These are phyloP conservation scores for Machimus atricapillus DNA, from an alignment of 2,888 invertebrate genomes.

Conservation along the genomic window DNA sequence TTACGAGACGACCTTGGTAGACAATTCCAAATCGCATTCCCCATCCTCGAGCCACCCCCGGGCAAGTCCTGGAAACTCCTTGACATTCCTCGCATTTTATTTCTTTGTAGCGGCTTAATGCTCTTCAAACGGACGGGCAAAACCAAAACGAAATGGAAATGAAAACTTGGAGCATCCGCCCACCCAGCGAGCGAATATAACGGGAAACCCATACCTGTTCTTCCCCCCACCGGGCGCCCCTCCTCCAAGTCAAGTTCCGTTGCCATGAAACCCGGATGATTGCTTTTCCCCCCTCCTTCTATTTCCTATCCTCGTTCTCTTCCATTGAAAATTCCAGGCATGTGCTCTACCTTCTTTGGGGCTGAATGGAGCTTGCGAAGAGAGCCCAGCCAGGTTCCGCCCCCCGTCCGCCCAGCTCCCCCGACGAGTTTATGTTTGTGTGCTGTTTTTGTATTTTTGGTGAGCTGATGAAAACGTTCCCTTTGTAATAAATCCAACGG, in stretches of 20 bases:
- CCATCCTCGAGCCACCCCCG: neutral
- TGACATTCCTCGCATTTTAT: slow-evolving; percentile 31
- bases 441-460: neutral
- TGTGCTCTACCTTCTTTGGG: neutral
- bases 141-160: slow-evolving; percentile 2
- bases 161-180: neutral
- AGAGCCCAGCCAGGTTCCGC: neutral
- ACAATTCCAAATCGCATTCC: slow-evolving; percentile 23
- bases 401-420: neutral
- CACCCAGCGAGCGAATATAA: neutral
- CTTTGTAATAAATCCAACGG: slow-evolving; percentile 13
- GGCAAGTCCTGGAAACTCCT: neutral
- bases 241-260: neutral
- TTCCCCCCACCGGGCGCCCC: neutral
- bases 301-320: neutral
- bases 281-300: neutral
- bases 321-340: neutral
- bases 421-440: neutral
- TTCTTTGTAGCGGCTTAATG: slow-evolving; percentile 1
- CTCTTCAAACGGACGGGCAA: neutral
- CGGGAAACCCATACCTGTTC: neutral
- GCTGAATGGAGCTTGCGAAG: neutral
- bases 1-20: slow-evolving; percentile 35
- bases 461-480: slow-evolving; percentile 19
- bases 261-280: neutral